These are phyloP conservation scores for Cheilosia pagana DNA, from an alignment of 2,888 invertebrate species.

Conservation along the genomic window DNA sequence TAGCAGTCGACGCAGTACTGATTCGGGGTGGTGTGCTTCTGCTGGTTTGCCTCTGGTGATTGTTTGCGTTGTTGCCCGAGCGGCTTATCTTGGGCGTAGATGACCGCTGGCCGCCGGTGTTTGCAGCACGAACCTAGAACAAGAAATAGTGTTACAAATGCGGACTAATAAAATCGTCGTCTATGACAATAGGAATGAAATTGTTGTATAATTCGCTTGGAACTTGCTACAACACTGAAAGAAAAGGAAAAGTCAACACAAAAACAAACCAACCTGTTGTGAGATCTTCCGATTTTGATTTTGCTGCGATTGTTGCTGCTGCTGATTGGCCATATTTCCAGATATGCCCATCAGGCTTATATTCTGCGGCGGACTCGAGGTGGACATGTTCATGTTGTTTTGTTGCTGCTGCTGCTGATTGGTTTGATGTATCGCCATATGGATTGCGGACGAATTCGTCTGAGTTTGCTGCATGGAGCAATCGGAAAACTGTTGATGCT, in stretches of 20 bases:
- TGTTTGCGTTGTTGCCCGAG: slow-evolving; percentile 77
- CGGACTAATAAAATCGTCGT: too few species aligned
- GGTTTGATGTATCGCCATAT: slow-evolving; percentile 86
- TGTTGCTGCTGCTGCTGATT: slow-evolving; percentile 85
- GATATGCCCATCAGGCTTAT: slow-evolving; percentile 79
- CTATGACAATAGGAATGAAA: too few species aligned
- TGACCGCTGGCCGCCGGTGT: slow-evolving; percentile 80
- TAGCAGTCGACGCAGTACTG: slow-evolving; percentile 81
- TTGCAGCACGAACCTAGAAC: slow-evolving; percentile 77
- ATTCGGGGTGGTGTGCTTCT: slow-evolving; percentile 80
- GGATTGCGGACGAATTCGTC: slow-evolving; percentile 84
- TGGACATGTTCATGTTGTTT: slow-evolving; percentile 81
- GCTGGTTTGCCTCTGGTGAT: slow-evolving; percentile 80
- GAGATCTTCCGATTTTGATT: slow-evolving; percentile 80
- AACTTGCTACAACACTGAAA: too few species aligned
- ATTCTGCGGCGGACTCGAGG: slow-evolving; percentile 84
- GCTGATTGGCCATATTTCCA: slow-evolving; percentile 77
- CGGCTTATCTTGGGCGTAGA: slow-evolving; percentile 82
- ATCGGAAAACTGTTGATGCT: slow-evolving; percentile 85
- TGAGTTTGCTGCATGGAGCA: slow-evolving; percentile 88
- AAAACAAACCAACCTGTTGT: slow-evolving; percentile 78
- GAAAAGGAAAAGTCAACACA: background rate
- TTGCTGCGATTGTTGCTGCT: slow-evolving; percentile 79
- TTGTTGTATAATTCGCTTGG: too few species aligned
- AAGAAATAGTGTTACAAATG: background rate